A percentile compares a stretch with the other conserved stretches of the same genome.
Evolutionary conservation across 2,888 invertebrate species (phyloP).

Genomic region (Pandemis heparana): DNA sequence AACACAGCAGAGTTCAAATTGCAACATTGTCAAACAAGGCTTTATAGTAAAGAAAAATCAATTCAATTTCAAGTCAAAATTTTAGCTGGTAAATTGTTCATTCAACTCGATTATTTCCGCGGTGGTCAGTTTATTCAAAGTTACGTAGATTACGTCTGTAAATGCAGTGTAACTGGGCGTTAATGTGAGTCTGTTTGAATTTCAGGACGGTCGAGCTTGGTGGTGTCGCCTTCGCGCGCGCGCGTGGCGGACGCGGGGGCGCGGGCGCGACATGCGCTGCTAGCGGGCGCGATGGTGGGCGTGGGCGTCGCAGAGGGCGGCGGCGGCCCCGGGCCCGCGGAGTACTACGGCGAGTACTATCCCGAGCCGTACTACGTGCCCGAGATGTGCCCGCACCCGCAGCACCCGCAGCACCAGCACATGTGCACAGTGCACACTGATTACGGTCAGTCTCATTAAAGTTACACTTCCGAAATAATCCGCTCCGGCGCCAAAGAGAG

Average conservation of each 20-base stretch:
- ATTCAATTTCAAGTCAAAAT: too few relatives aligned
- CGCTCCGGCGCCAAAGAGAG: too few relatives aligned
- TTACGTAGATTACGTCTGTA: too few relatives aligned
- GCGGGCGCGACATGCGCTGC: conserved; percentile 74
- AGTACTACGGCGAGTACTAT: conserved; percentile 86
- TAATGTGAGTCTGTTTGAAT: conserved; percentile 52
- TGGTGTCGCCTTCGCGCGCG: conserved; percentile 55
- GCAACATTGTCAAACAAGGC: too few relatives aligned
- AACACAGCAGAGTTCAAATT: too few relatives aligned
- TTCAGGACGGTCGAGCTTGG: conserved; percentile 25
- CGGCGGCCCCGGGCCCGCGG: conserved; percentile 63
- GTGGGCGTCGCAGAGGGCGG: conserved; percentile 81
- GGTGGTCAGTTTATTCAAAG: too few relatives aligned
- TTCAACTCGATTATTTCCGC: too few relatives aligned
- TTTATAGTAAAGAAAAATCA: too few relatives aligned
- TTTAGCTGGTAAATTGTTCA: too few relatives aligned
- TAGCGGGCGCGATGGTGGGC: conserved; percentile 78
- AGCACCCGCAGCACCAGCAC: conserved; percentile 86
- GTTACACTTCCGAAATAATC: too few relatives aligned
- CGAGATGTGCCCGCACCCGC: conserved; percentile 87
- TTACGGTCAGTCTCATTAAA: conserved; percentile 86
- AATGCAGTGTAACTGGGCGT: background rate
- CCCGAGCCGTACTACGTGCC: conserved; percentile 85
- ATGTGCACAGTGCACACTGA: conserved; percentile 91
- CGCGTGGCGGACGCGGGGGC: conserved; percentile 54